A percentile compares a stretch with the other conserved stretches of the same genome.
These are phyloP conservation scores for Podiceps cristatus DNA, from an alignment of 2,113 vertebrate species.

Conservation along the genomic window DNA sequence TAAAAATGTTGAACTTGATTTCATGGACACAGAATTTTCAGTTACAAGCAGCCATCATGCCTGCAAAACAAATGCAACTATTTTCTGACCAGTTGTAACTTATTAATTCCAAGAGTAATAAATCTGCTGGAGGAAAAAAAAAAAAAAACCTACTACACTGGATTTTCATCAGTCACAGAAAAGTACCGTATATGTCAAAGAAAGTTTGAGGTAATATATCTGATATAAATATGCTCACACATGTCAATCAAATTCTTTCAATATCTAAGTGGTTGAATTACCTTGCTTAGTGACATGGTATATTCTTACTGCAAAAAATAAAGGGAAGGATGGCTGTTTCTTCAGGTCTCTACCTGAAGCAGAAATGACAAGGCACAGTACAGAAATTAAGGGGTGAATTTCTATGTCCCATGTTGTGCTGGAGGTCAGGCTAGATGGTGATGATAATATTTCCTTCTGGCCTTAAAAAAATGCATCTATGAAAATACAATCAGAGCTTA, in stretches of 20 bases:
- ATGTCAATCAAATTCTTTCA: background rate
- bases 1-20: background rate
- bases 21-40: background rate
- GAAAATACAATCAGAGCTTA: conserved; percentile 13
- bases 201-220: background rate
- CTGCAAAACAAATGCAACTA: conserved; percentile 7
- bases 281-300: background rate
- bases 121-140: background rate
- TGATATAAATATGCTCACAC: background rate
- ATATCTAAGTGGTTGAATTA: background rate
- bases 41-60: background rate
- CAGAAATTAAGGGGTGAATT: background rate
- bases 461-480: background rate
- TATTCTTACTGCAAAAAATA: background rate
- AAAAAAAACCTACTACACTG: background rate
- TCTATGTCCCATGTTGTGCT: fast-evolving
- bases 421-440: background rate
- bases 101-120: background rate
- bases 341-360: background rate
- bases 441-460: background rate
- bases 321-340: background rate
- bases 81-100: background rate
- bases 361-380: background rate
- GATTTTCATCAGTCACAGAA: conserved; percentile 8
- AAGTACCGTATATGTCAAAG: background rate